These are phyloP conservation scores for Chamaedrilus cognettii DNA, from an alignment of 2,888 invertebrate species.

Conservation along the genomic window DNA sequence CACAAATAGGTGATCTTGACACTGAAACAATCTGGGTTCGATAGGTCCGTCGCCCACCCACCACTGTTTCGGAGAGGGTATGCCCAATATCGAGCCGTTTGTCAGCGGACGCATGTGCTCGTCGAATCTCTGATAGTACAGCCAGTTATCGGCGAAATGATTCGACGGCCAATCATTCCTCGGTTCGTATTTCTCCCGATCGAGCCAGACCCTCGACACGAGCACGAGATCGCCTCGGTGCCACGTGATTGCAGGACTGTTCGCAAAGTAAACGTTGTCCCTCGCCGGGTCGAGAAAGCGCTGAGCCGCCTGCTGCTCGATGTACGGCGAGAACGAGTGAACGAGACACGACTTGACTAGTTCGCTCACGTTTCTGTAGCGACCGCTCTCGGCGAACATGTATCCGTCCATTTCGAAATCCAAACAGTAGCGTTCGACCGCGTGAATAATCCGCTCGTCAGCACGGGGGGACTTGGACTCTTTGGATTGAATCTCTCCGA, in stretches of 20 bases:
- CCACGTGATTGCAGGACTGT: slow-evolving; percentile 43
- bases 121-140: slow-evolving; percentile 42
- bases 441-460: slow-evolving; percentile 9
- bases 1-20: slow-evolving; percentile 33
- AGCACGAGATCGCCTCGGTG: slow-evolving; percentile 36
- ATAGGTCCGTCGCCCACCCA: slow-evolving; percentile 42
- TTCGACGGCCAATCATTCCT: slow-evolving; percentile 41
- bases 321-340: slow-evolving; percentile 42
- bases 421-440: slow-evolving; percentile 19
- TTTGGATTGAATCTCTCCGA: not conserved
- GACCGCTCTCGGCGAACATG: slow-evolving; percentile 33
- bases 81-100: slow-evolving; percentile 40
- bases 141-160: slow-evolving; percentile 43
- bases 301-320: slow-evolving; percentile 37
- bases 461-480: not conserved
- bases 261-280: slow-evolving; percentile 39
- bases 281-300: slow-evolving; percentile 40
- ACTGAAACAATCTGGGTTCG: slow-evolving; percentile 38
- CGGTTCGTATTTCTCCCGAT: slow-evolving; percentile 39
- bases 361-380: slow-evolving; percentile 13
- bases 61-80: slow-evolving; percentile 42
- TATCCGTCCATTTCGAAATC: slow-evolving; percentile 31
- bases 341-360: slow-evolving; percentile 29
- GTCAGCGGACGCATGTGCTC: slow-evolving; percentile 34
- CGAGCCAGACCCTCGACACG: slow-evolving; percentile 42